Conservation (phyloP, 2,113 vertebrate genomes). For the Scalopus aquaticus region DNA sequence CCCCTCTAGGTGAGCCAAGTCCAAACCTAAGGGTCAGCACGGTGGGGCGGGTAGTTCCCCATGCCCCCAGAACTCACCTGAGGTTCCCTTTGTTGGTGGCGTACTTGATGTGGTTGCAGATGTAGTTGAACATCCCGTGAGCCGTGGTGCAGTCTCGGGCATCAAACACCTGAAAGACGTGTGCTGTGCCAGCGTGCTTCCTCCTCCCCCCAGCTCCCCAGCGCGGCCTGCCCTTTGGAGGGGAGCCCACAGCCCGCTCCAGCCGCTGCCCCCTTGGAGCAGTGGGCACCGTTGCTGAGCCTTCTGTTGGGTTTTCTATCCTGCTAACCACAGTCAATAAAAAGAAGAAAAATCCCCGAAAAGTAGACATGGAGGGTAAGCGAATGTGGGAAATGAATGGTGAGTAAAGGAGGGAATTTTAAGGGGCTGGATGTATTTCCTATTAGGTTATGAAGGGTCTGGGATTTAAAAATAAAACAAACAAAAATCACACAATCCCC, state of each 20-base stretch:
- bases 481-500: neutral
- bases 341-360: neutral
- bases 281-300: neutral
- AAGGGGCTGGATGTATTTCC: neutral
- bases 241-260: neutral
- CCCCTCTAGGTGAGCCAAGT: neutral
- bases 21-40: neutral
- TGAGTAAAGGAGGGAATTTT: too few species aligned
- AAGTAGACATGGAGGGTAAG: neutral
- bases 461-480: neutral
- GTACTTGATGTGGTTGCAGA: conserved; percentile 99
- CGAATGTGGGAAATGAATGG: neutral
- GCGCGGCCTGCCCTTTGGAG: neutral
- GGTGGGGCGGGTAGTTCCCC: accelerated
- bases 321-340: neutral
- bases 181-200: accelerated
- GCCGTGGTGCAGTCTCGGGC: conserved; percentile 97
- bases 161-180: conserved; percentile 95
- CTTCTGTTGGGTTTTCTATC: neutral
- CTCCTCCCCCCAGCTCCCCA: neutral
- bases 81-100: conserved; percentile 99
- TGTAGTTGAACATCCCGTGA: conserved; percentile 99
- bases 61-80: conserved; percentile 85
- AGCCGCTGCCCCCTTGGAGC: too few species aligned
- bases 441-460: neutral